A percentile compares a stretch with the other conserved stretches of the same genome.
Evolutionary conservation across 2,888 invertebrate genomes (phyloP).

Genomic region (Drosophila greeni): DNA sequence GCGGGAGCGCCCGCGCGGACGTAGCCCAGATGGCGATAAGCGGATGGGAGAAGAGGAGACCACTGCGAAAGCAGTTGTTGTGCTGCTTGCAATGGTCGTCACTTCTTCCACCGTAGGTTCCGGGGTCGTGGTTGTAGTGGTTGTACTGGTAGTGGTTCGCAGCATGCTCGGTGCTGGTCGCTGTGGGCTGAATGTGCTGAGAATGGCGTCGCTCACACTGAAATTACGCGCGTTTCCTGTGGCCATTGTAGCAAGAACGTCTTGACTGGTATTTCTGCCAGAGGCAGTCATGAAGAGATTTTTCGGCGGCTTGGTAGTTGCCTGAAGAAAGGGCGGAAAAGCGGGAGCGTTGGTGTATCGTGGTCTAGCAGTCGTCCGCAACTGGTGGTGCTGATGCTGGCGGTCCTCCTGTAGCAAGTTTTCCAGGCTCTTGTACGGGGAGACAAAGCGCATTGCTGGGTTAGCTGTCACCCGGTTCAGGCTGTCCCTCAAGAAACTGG

Average conservation of each 20-base stretch:
- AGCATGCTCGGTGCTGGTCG: slow-evolving; percentile 27
- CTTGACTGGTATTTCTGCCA: slow-evolving; percentile 56
- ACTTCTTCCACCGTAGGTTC: slow-evolving; percentile 30
- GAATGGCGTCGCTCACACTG: slow-evolving; percentile 73
- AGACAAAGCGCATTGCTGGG: slow-evolving; percentile 79
- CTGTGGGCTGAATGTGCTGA: slow-evolving; percentile 67
- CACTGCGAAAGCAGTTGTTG: slow-evolving; percentile 60
- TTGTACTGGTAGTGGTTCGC: slow-evolving; percentile 29
- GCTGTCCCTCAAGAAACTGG: slow-evolving; percentile 76
- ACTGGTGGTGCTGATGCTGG: slow-evolving; percentile 51
- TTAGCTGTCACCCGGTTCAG: slow-evolving; percentile 75
- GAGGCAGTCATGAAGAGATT: slow-evolving; percentile 71
- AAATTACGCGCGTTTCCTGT: slow-evolving; percentile 65
- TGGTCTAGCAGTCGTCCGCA: slow-evolving; percentile 65
- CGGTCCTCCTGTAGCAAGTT: slow-evolving; percentile 79
- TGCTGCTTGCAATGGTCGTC: slow-evolving; percentile 22
- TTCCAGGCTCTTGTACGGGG: slow-evolving; percentile 81
- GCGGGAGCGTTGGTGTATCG: slow-evolving; percentile 59
- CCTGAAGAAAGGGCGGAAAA: slow-evolving; percentile 57
- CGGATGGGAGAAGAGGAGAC: slow-evolving; percentile 66
- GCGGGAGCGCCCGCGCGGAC: slow-evolving; percentile 76
- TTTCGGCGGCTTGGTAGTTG: slow-evolving; percentile 69
- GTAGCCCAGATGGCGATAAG: slow-evolving; percentile 52
- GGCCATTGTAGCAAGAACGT: slow-evolving; percentile 65
- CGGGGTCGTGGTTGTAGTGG: slow-evolving; percentile 40